Evolutionary conservation across 2,888 invertebrate genomes (phyloP), one percentile per base, ranked within the genome.

Genomic region (Subacronicta megacephala): DNA sequence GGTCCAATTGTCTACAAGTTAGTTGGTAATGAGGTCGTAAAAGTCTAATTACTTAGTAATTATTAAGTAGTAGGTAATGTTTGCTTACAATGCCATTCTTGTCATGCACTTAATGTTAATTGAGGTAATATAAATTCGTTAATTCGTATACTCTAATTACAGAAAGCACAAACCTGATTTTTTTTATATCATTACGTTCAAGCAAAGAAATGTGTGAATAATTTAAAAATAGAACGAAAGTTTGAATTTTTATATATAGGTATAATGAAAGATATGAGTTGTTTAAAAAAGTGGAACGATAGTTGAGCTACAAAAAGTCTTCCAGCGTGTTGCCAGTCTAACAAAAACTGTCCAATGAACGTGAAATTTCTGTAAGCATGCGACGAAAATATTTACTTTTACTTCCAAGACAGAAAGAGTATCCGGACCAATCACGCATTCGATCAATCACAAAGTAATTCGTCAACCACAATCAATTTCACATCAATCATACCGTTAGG

Each of bases 391-490:
- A 33, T 40, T 35, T 37, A 35, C 20, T 12, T 29, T 7, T 16
- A 40, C 16, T 18, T 23, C 35, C 18, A 47, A 43, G 26, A 26
- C 10, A n/a, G n/a, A n/a, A n/a, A n/a, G n/a, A n/a, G n/a, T n/a
- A 10, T 9, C 7, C 9, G 2, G 10, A 1, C 43, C n/a, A 29
- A 29, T 52, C 31, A 44, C 13, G n/a, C 12, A 36, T 15, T 13
- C 20, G 18, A 35, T 44, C 16, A 44, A 13, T 16, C 23, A 16
- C 12, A 26, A n/a, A 31, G 16, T 31, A 51, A 42, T 42, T 33
- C 16, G 40, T 41, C 20, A 53, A 41, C n/a, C 29, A 35, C 46
- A 62, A 67, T 71, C n/a, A 56, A 54, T 52, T 56, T 38, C 17
- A 15, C 51, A 58, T 60, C 52, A 33, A 68, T 60, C 43, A 51